Evolutionary conservation across 2,888 invertebrate genomes (phyloP).

Genomic region (Metopia argyrocephala): DNA sequence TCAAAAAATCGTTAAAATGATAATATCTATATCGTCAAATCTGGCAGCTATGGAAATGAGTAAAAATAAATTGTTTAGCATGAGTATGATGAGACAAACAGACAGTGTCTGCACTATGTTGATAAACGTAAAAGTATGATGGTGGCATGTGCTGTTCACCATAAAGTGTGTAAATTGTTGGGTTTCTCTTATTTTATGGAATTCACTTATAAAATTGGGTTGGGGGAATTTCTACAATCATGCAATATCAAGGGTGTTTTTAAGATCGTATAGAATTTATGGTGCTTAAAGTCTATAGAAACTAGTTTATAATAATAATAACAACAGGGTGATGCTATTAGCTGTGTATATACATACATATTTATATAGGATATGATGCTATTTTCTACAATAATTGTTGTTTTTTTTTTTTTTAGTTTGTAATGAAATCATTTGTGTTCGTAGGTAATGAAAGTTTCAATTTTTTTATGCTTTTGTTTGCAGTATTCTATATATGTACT

Average conservation of each 20-base stretch:
- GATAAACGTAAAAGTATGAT: conserved; percentile 64
- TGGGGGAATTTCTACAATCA: background rate
- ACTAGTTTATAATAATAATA: background rate
- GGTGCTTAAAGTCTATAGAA: background rate
- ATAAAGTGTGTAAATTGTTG: conserved; percentile 43
- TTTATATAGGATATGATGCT: no score
- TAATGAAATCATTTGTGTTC: no score
- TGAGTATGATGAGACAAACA: background rate
- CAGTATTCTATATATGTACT: no score
- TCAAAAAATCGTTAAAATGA: background rate
- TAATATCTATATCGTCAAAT: background rate
- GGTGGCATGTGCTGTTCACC: conserved; percentile 65
- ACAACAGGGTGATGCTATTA: background rate
- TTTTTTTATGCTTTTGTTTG: no score
- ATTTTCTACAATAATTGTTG: no score
- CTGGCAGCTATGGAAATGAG: background rate
- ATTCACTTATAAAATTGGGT: conserved; percentile 25
- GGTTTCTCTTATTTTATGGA: conserved; percentile 18
- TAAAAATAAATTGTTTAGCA: conserved; percentile 10
- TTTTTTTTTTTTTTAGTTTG: no score
- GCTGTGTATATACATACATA: background rate
- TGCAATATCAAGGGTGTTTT: conserved; percentile 11
- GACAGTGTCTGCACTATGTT: conserved; percentile 11
- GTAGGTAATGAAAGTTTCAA: no score
- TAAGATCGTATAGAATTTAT: conserved; percentile 9